phyloP scores from a whole-genome alignment of 2,797 vertebrate species.

The Danio jaintianensis region DNA sequence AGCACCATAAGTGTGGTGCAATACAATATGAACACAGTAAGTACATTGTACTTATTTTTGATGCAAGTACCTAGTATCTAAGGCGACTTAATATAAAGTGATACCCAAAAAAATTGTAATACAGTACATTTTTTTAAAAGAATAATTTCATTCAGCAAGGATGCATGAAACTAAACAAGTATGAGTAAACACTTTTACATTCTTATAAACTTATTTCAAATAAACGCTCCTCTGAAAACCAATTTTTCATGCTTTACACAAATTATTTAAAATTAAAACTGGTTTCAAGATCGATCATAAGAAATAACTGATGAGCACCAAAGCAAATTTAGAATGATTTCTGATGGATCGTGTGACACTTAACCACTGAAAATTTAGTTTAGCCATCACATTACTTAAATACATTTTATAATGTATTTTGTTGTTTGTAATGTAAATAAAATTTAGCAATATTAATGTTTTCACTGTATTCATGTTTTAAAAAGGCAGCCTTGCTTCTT shows the following conservation, averaged over 20 bases:
- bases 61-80: not conserved
- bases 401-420: not conserved
- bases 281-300: not conserved
- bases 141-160: not conserved
- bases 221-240: not conserved
- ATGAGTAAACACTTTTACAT: not conserved
- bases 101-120: not conserved
- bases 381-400: not conserved
- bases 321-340: not conserved
- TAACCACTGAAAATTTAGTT: no score
- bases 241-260: no score
- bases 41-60: not conserved
- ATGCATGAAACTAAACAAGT: not conserved
- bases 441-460: not conserved
- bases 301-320: not conserved
- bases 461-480: not conserved
- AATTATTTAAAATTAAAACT: not conserved
- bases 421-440: not conserved
- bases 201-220: not conserved
- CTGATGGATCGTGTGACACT: not conserved
- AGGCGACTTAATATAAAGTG: not conserved
- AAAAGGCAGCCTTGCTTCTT: not conserved
- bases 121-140: no score
- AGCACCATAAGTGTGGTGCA: no score
- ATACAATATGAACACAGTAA: not conserved